A percentile compares a stretch with the other conserved stretches of the same genome.
Conservation (phyloP, 2,797 vertebrate species). For the Spinus olivaceus region DNA sequence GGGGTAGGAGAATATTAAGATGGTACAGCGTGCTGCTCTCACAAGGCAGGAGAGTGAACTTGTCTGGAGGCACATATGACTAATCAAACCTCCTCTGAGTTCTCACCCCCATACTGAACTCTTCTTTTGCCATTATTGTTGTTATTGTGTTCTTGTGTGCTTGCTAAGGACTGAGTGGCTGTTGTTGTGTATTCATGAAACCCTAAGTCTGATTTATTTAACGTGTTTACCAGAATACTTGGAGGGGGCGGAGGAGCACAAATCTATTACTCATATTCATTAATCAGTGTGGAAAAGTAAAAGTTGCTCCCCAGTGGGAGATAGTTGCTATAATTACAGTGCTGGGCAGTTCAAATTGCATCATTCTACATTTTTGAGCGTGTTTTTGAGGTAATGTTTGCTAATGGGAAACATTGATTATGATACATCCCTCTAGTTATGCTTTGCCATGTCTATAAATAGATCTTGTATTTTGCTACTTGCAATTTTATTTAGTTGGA, state of each 20-base stretch:
- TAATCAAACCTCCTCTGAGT: not conserved
- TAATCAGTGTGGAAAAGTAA: conserved; percentile 35
- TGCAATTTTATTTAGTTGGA: not conserved
- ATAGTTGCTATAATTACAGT: conserved; percentile 28
- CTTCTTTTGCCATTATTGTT: not conserved
- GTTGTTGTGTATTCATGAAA: not conserved
- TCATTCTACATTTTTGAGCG: not conserved
- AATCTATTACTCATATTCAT: conserved; percentile 52
- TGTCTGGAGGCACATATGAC: not conserved
- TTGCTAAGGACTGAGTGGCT: conserved; percentile 1
- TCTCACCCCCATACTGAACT: not conserved
- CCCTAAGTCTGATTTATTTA: conserved; percentile 33
- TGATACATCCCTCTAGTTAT: not conserved
- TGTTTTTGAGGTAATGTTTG: conserved; percentile 15
- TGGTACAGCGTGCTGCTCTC: not conserved
- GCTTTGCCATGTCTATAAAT: not conserved
- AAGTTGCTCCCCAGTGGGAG: not conserved
- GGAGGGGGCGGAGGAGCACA: not conserved
- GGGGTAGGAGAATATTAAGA: not conserved
- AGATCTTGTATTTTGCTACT: not conserved
- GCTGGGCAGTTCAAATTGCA: conserved; percentile 17
- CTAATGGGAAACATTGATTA: conserved; percentile 3
- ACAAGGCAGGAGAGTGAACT: not conserved
- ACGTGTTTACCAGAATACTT: conserved; percentile 7
- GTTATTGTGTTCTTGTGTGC: not conserved